phyloP scores from a whole-genome alignment of 2,113 vertebrate species.

The Nerophis lumbriciformis region DNA sequence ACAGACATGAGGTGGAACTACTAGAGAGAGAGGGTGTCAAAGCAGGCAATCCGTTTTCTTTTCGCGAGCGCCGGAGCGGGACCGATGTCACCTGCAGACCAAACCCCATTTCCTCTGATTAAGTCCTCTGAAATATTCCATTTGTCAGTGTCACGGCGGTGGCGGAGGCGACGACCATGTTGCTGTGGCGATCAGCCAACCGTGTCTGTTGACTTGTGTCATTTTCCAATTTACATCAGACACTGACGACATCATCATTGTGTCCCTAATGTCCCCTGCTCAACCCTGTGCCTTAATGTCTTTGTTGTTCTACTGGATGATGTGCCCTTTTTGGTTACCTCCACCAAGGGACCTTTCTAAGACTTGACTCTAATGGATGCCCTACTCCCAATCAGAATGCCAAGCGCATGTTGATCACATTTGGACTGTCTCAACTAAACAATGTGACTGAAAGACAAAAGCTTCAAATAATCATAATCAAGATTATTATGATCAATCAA shows the following conservation, averaged over 20 bases:
- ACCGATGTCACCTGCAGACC: constrained; percentile 86
- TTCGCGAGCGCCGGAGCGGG: constrained; percentile 80
- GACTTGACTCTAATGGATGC: neutral
- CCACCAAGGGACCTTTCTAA: neutral
- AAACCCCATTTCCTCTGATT: constrained; percentile 94
- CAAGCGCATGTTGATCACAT: neutral
- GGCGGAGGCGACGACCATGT: constrained; percentile 50
- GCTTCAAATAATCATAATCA: no score
- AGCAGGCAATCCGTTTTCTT: constrained; percentile 83
- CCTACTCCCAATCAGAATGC: neutral
- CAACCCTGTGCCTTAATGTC: constrained; percentile 39
- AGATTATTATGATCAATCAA: no score
- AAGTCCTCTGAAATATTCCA: constrained; percentile 93
- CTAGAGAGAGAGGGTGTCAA: constrained; percentile 31
- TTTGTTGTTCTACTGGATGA: neutral
- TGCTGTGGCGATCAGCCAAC: constrained; percentile 76
- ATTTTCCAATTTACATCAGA: constrained; percentile 86
- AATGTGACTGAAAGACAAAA: no score
- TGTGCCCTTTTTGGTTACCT: neutral
- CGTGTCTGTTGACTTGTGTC: constrained; percentile 90
- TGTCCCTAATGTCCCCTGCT: constrained; percentile 78
- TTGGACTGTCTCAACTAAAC: no score
- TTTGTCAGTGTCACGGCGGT: constrained; percentile 88
- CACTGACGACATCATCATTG: constrained; percentile 72
- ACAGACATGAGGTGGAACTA: constrained; percentile 21